A percentile compares a stretch with the other conserved stretches of the same genome.
phyloP scores from a whole-genome alignment of 1,140 invertebrate genomes.

The Pseudachorutes palmiensis region DNA sequence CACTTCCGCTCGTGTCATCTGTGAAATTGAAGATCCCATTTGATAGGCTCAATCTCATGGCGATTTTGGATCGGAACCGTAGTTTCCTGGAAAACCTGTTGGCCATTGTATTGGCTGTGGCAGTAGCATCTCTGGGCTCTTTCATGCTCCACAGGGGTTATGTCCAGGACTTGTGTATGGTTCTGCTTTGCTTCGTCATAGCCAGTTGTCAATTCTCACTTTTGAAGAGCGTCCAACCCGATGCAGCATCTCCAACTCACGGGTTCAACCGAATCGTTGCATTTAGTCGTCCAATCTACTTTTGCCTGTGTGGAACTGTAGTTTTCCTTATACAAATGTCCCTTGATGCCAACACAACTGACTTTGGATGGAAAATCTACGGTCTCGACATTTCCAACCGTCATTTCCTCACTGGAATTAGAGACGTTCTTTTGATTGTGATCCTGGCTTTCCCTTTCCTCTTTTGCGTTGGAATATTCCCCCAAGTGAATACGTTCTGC shows the following conservation, averaged over 20 bases:
- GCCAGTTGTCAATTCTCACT: conserved; percentile 96
- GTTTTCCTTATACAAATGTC: conserved; percentile 59
- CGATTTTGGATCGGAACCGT: conserved; percentile 84
- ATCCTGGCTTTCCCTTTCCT: conserved; percentile 84
- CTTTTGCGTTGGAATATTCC: conserved; percentile 84
- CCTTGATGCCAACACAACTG: conserved; percentile 41
- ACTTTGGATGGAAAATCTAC: conserved; percentile 54
- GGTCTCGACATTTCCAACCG: conserved; percentile 62
- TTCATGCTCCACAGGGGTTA: conserved; percentile 72
- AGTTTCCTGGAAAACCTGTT: conserved; percentile 75
- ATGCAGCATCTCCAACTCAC: conserved; percentile 94
- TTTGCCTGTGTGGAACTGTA: conserved; percentile 72
- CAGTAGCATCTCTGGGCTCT: conserved; percentile 76
- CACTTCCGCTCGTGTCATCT: conserved; percentile 24
- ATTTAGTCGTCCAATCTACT: conserved; percentile 88
- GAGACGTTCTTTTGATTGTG: conserved; percentile 68
- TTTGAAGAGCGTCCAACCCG: conserved; percentile 96
- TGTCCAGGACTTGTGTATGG: conserved; percentile 84
- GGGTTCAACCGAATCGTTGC: conserved; percentile 95
- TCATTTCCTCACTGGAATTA: conserved; percentile 56
- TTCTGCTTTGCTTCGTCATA: conserved; percentile 93
- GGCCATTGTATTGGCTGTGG: conserved; percentile 72
- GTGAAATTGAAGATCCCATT: conserved; percentile 51
- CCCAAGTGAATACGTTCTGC: conserved; percentile 48
- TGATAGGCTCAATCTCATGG: conserved; percentile 82